These are phyloP conservation scores for Siniperca scherzeri DNA, from an alignment of 2,797 vertebrate species.

Conservation along the genomic window DNA sequence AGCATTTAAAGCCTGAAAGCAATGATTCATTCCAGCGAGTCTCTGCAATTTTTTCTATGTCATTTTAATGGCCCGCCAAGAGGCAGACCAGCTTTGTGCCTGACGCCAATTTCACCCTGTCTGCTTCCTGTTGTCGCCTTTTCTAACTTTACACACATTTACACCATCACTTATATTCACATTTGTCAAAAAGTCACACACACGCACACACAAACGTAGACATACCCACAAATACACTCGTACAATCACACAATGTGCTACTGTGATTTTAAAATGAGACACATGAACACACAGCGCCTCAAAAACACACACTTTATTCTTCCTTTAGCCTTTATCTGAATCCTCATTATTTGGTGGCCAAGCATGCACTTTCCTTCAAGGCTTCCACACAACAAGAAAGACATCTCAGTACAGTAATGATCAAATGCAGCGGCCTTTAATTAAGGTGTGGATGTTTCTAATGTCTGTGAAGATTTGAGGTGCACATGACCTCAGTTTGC, in stretches of 20 bases:
- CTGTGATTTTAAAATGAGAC: slow-evolving; percentile 22
- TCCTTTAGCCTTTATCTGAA: slow-evolving; percentile 12
- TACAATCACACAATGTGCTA: neutral
- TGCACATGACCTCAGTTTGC: neutral
- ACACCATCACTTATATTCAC: slow-evolving; percentile 28
- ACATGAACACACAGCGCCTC: neutral
- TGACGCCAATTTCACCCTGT: slow-evolving; percentile 67
- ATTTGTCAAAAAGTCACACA: slow-evolving; percentile 39
- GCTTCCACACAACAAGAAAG: neutral
- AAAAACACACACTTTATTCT: slow-evolving; percentile 1
- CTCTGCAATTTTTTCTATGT: slow-evolving; percentile 51
- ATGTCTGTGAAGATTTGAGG: neutral
- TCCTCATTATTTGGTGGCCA: slow-evolving; percentile 45
- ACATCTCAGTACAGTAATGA: neutral
- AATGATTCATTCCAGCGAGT: slow-evolving; percentile 51
- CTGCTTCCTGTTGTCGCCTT: slow-evolving; percentile 58
- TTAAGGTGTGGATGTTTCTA: neutral
- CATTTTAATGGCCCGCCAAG: slow-evolving; percentile 60
- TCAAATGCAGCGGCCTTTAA: slow-evolving; percentile 6
- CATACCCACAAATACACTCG: neutral
- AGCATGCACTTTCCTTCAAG: neutral
- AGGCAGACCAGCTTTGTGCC: slow-evolving; percentile 36
- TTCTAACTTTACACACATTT: slow-evolving; percentile 44
- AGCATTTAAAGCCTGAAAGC: slow-evolving; percentile 40
- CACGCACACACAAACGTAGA: neutral